A percentile compares a stretch with the other conserved stretches of the same genome.
These are phyloP conservation scores for Erythrolamprus reginae DNA, from an alignment of 2,113 vertebrate species.

Conservation along the genomic window DNA sequence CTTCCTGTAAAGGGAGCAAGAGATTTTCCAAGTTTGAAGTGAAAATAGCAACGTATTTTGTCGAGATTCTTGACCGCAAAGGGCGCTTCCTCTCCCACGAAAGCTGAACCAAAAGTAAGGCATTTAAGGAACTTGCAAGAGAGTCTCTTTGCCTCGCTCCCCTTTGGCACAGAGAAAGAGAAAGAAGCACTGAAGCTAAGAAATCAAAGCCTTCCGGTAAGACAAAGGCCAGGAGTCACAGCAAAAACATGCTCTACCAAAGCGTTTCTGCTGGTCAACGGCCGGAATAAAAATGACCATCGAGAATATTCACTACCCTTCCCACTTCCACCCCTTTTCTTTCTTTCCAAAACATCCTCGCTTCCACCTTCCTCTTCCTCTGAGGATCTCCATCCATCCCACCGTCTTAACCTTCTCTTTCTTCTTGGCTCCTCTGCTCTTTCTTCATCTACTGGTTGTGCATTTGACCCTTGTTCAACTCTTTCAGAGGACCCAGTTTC, in stretches of 20 bases:
- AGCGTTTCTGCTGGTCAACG: neutral
- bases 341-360: neutral
- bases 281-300: neutral
- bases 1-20: neutral
- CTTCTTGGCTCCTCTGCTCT: neutral
- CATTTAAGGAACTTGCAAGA: neutral
- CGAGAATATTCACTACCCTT: neutral
- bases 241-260: neutral
- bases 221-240: neutral
- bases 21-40: neutral
- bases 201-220: neutral
- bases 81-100: neutral
- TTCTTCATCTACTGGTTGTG: neutral
- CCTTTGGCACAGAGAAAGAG: neutral
- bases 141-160: neutral
- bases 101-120: neutral
- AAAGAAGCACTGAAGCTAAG: neutral
- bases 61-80: neutral
- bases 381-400: neutral
- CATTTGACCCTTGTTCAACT: neutral
- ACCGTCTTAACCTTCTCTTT: neutral
- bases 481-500: neutral
- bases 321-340: neutral
- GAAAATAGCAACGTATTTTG: neutral
- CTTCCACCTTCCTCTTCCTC: neutral